Evolutionary conservation across 2,113 vertebrate genomes (phyloP), one percentile per base, ranked within the genome.

Genomic region (Cyprinus carpio): DNA sequence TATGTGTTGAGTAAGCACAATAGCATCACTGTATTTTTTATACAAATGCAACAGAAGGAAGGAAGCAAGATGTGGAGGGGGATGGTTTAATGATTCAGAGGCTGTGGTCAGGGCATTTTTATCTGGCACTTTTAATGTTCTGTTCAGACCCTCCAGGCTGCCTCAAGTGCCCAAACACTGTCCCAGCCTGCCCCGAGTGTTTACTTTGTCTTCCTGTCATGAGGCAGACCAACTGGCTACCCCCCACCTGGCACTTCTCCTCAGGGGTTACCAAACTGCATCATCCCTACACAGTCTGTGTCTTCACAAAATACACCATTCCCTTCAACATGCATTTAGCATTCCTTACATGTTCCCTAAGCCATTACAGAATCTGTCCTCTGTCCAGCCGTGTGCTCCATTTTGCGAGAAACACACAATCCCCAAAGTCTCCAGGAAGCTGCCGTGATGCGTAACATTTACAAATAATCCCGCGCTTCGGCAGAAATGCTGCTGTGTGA

Each of bases 111-210:
- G 46, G 74, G 46, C 15, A 75, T 75, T 75, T 51, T 46, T 75
- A 7, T 49, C 23, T 75, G n/a, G 43, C 74, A 75, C 46, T 62
- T 79, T 2, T 62, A 23, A n/a, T 37, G 34, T 60, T 43, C 20
- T 79, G 71, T 46, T 43, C 72, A 84, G 58, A 65, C 58, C 83
- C 83, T 84, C 58, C 27, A 16, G 83, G 37, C 58, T 69, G 12
- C 27, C 75, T 76, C 64, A 67, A 64, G 75, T 46, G 40, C 31
- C 6, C 40, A 67, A 31, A 80, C 58, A 9, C 23, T 40, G 56
- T 62, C 54, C 18, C 23, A 85, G 71, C 27, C 65, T 82, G 60
- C 83, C 81, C 84, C 69, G 37, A 74, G 84, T 67, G 65, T 51
- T 82, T 67, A 29, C 77, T 81, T 58, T 84, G 54, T 67, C 75